phyloP scores from a whole-genome alignment of 2,888 invertebrate species.

The Xanthia togata region DNA sequence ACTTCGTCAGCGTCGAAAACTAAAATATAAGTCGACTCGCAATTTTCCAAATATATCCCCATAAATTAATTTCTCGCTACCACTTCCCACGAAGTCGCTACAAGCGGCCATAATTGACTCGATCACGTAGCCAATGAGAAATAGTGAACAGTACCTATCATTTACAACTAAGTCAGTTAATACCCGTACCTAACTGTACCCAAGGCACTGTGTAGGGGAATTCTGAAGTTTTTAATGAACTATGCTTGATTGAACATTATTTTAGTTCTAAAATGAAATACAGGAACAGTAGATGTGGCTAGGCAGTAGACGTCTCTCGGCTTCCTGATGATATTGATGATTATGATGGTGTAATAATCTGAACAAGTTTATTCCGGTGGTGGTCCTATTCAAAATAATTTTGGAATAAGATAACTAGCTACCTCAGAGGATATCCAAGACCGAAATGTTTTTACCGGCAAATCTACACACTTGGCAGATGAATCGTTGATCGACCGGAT shows the following conservation, averaged over 20 bases:
- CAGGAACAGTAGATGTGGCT: not conserved
- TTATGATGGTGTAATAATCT: not conserved
- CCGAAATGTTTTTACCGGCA: not conserved
- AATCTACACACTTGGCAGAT: too few relatives aligned
- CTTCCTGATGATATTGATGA: not conserved
- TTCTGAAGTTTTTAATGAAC: not conserved
- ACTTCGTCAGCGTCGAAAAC: too few relatives aligned
- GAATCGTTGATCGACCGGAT: too few relatives aligned
- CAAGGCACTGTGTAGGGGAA: slow-evolving; percentile 3
- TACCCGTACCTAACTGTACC: slow-evolving; percentile 5
- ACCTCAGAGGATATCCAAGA: not conserved
- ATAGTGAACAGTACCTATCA: slow-evolving; percentile 65
- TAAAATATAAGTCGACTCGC: too few relatives aligned
- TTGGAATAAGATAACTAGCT: too few relatives aligned
- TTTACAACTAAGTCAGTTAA: slow-evolving; percentile 70
- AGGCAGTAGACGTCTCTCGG: not conserved
- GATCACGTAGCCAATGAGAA: slow-evolving; percentile 63
- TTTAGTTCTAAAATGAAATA: not conserved
- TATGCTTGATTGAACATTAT: not conserved
- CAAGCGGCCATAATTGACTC: slow-evolving; percentile 47
- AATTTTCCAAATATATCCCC: not conserved
- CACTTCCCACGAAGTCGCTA: slow-evolving; percentile 28
- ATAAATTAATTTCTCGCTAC: not conserved
- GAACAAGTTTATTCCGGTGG: not conserved
- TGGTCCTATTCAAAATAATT: too few relatives aligned